Conservation (phyloP, 2,888 invertebrate genomes). For the Lasioglossum vierecki region DNA sequence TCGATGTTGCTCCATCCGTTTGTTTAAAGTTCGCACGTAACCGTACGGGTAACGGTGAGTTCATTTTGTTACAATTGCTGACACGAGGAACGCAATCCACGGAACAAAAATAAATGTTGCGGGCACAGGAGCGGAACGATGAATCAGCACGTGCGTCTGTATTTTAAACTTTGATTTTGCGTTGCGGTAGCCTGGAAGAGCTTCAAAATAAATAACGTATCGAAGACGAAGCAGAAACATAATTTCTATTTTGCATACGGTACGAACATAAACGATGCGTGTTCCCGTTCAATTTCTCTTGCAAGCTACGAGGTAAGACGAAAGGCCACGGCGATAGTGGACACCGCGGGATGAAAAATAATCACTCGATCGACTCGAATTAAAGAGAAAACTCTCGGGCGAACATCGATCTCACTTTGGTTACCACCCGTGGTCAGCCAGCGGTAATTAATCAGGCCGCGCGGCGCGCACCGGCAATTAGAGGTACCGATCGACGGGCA, state of each 20-base stretch:
- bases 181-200: not conserved
- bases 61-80: not conserved
- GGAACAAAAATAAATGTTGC: not conserved
- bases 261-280: not conserved
- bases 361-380: conserved; percentile 69
- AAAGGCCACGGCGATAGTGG: not conserved
- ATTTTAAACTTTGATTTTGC: not conserved
- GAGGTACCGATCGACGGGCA: conserved; percentile 75
- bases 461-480: conserved; percentile 73
- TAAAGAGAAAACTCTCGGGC: conserved; percentile 65
- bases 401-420: conserved; percentile 71
- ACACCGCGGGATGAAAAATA: conserved; percentile 59
- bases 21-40: not conserved
- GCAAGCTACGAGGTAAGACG: not conserved
- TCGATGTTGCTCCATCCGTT: not conserved
- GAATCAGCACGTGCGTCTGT: not conserved
- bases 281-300: not conserved
- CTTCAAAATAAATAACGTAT: not conserved
- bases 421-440: conserved; percentile 66
- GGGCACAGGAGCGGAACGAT: not conserved
- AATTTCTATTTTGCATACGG: not conserved
- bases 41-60: not conserved
- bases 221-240: not conserved
- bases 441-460: conserved; percentile 74
- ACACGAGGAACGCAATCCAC: not conserved